Percentiles rank a stretch among this genome's conserved stretches.
phyloP scores from a whole-genome alignment of 2,797 vertebrate genomes.

The Fringilla coelebs region DNA sequence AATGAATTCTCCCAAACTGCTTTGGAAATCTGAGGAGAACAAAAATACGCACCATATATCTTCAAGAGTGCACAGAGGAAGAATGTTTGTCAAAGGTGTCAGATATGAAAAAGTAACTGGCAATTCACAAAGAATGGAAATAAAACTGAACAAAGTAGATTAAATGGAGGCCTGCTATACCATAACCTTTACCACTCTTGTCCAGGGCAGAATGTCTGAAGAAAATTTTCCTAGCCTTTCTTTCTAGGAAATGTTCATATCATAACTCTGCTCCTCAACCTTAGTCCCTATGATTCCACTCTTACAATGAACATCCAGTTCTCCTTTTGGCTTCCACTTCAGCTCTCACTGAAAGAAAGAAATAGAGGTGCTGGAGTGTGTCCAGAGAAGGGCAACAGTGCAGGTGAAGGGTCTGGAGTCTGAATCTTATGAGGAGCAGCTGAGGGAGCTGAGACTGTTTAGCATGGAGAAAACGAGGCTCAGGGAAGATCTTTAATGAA shows the following conservation, averaged over 20 bases:
- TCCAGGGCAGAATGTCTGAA: background rate
- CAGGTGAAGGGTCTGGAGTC: background rate
- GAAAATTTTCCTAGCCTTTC: background rate
- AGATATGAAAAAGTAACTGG: background rate
- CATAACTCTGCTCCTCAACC: background rate
- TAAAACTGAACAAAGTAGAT: background rate
- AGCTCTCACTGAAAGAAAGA: background rate
- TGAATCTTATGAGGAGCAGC: background rate
- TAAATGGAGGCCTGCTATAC: background rate
- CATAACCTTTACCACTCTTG: background rate
- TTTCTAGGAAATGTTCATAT: background rate
- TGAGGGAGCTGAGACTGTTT: background rate
- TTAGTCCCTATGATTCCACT: background rate
- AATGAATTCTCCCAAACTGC: background rate
- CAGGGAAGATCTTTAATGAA: background rate
- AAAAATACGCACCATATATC: background rate
- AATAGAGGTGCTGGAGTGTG: background rate
- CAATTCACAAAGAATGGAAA: background rate
- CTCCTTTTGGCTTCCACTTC: background rate
- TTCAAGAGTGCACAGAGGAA: background rate
- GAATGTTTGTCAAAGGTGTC: background rate
- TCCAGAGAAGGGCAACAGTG: background rate
- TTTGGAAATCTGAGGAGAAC: background rate
- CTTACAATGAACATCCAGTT: background rate
- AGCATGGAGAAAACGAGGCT: background rate